Conservation (phyloP, 2,888 invertebrate species). For the Papilio demoleus region DNA sequence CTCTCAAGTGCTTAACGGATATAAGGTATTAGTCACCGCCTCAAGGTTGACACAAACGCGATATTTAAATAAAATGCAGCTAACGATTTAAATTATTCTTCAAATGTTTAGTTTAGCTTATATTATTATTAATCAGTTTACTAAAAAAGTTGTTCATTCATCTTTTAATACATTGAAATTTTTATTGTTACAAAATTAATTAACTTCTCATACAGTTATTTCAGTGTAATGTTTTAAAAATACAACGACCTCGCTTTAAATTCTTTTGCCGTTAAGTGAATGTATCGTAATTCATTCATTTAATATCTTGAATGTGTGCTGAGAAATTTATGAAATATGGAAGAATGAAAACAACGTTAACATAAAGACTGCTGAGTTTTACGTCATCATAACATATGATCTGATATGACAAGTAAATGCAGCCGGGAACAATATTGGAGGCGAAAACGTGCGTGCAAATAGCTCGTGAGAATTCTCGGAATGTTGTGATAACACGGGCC, state of each 20-base stretch:
- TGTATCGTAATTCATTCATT: constrained; percentile 7
- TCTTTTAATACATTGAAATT: background rate
- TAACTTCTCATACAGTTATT: too few relatives aligned
- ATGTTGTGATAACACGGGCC: constrained; percentile 66
- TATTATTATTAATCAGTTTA: background rate
- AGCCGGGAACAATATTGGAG: constrained; percentile 17
- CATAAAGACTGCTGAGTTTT: background rate
- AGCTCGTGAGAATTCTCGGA: constrained; percentile 62
- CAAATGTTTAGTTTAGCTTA: constrained; percentile 12
- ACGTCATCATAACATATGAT: constrained; percentile 26
- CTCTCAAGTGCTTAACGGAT: constrained; percentile 31
- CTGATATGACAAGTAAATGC: constrained; percentile 25
- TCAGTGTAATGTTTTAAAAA: background rate
- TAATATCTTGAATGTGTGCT: background rate
- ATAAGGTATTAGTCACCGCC: constrained; percentile 39
- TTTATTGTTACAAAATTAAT: background rate
- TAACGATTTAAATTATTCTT: constrained; percentile 10
- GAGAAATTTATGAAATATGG: constrained; percentile 12
- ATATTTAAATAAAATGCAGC: constrained; percentile 28
- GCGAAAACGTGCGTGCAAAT: constrained; percentile 35
- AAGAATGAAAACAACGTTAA: background rate
- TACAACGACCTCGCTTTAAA: constrained; percentile 1
- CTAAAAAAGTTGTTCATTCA: background rate
- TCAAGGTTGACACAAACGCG: constrained; percentile 40
- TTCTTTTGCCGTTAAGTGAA: background rate